Evolutionary conservation across 1,140 invertebrate genomes (phyloP).

Genomic region (Yoshiicerus persimilis): DNA sequence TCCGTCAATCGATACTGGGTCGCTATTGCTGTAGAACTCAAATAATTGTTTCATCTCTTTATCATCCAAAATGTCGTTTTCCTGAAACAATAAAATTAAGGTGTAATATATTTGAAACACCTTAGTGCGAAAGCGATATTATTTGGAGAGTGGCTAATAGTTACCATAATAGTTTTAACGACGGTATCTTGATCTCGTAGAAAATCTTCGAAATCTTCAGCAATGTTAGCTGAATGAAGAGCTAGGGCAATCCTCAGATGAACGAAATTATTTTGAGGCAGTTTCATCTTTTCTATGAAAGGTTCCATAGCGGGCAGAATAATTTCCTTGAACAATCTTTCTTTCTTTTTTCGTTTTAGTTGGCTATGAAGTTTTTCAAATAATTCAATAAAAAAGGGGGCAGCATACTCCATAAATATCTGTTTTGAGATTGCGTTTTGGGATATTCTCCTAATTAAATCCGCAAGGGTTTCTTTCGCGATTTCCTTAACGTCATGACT

Average conservation of each 20-base stretch:
- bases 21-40: neutral
- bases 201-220: neutral
- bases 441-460: neutral
- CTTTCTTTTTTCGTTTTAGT: neutral
- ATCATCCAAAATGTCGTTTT: neutral
- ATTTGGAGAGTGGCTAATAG: neutral
- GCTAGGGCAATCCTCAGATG: neutral
- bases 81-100: neutral
- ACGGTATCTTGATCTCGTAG: neutral
- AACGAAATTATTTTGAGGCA: neutral
- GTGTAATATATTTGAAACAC: neutral
- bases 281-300: neutral
- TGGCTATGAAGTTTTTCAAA: neutral
- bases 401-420: neutral
- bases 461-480: neutral
- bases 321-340: neutral
- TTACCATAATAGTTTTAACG: neutral
- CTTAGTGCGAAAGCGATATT: neutral
- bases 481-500: neutral
- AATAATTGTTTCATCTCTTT: neutral
- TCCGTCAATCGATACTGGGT: neutral
- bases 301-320: neutral
- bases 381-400: neutral
- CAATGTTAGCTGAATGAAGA: neutral
- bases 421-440: neutral